Evolutionary conservation across 2,113 vertebrate genomes (phyloP), one percentile per base, ranked within the genome.

Genomic region (Phrynocephalus versicolor): DNA sequence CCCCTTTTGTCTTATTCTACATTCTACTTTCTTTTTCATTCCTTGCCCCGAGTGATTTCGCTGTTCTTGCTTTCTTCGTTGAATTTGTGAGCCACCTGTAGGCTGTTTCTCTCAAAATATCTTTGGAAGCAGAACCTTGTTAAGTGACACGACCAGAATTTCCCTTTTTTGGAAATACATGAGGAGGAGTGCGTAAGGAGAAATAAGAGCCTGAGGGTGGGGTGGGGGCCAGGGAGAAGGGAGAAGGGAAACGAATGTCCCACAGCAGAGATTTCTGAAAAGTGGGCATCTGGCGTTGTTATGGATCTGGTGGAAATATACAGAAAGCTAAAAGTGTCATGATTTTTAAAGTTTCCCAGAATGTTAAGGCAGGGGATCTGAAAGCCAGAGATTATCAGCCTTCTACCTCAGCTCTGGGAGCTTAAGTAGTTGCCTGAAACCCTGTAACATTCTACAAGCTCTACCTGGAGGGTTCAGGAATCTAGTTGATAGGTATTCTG

Each of bases 1-100:
- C n/a, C n/a, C n/a, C n/a, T n/a, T n/a, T n/a, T n/a, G n/a, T 94
- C 95, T 92, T 19, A 71, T 69, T 92, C 37, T 88, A 85, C 86
- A 81, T 0, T 41, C 35, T 87, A 81, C n/a, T 82, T 77, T 86
- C 83, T 57, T 92, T 94, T 89, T 91, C 77, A 64, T 30, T 86
- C 88, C 87, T 72, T 92, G 80, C 82, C 90, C 88, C 71, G 90
- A 82, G 81, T 92, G 76, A 25, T 73, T 79, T 89, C 84, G 58
- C 14, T 2, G 70, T 76, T 7, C 45, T 13, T 71, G 6, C 67
- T 37, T n/a, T 81, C 82, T 87, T 37, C 76, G 77, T 90, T 83
- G 12, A 2, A 88, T 87, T 90, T 80, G 88, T 76, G 72, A 88
- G 60, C 25, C 75, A 74, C 14, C 88, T 85, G 14, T 87, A 15